phyloP scores from a whole-genome alignment of 2,113 vertebrate species.

The Lethenteron reissneri region DNA sequence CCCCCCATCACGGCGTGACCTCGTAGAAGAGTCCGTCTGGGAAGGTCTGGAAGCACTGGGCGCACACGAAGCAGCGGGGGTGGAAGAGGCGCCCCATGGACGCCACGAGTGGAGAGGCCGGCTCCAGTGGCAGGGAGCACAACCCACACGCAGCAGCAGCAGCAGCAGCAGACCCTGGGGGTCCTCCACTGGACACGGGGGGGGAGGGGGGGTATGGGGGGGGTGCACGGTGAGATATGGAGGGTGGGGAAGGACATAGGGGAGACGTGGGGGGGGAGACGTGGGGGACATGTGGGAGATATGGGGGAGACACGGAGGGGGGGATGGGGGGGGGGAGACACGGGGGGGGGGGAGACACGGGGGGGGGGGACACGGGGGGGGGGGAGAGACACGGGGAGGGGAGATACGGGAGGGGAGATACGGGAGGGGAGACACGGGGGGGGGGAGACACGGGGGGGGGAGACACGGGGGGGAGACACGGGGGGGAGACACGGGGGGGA shows the following conservation, averaged over 20 bases:
- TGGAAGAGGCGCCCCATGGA: constrained; percentile 33
- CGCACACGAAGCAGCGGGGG: constrained; percentile 34
- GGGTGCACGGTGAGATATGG: neutral
- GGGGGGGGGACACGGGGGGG: too few relatives aligned
- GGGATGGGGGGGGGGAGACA: neutral
- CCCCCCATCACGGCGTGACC: constrained; percentile 14
- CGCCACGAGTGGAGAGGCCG: constrained; percentile 27
- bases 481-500: too few relatives aligned
- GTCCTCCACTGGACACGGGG: neutral
- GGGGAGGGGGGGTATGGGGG: neutral
- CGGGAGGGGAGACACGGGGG: neutral
- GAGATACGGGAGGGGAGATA: too few relatives aligned
- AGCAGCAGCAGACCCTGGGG: constrained; percentile 28
- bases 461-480: neutral
- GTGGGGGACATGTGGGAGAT: too few relatives aligned
- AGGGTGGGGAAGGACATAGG: neutral
- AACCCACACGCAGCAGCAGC: constrained; percentile 27
- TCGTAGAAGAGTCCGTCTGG: constrained; percentile 39
- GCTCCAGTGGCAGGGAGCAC: constrained; percentile 25
- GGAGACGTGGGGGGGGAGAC: too few relatives aligned
- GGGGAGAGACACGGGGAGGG: too few relatives aligned
- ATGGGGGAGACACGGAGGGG: too few relatives aligned
- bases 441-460: neutral
- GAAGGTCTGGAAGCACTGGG: constrained; percentile 36
- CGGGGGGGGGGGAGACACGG: neutral